Evolutionary conservation across 2,113 vertebrate genomes (phyloP), one percentile per base, ranked within the genome.

Genomic region (Fulmarus glacialis): DNA sequence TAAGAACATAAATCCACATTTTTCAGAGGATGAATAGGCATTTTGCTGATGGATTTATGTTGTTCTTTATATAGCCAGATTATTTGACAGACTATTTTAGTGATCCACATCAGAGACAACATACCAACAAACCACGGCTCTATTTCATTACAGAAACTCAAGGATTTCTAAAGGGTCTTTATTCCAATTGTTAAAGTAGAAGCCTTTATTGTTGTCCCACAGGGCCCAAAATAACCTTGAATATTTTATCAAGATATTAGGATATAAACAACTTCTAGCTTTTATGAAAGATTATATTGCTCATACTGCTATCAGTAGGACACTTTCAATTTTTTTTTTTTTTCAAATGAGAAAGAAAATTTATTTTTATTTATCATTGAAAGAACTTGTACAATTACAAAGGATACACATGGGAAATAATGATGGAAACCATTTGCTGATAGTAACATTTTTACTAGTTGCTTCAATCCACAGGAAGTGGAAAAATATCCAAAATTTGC

Each of bases 361-460:
- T 74, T 36, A 56, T 91, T 84, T 82, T 68, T 90, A 90, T 94
- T 67, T 91, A 55, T 73, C 45, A 48, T 11, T 68, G 38, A 68
- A 88, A 78, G 38, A 81, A 90, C 16, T 40, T n/a, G 8, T 20
- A 78, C 26, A 59, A 62, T 48, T 86, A 56, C n/a, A 83, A 86
- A 71, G 62, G 40, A 52, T 62, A 24, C 75, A 93, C 7, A 2
- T 24, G 79, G 87, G 89, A 97, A 97, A 96, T 91, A 95, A 94
- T 4, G 27, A 93, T 34, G 23, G 64, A 84, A 96, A 93, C 43
- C 5, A 2, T 92, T 96, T 86, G 62, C 85, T 59, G 84, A 84
- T 47, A 64, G 71, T 72, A 95, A 93, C 36, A 30, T 56, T 82
- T 93, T 81, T 82, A 58, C 82, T 97, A 95, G 96, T 92, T 93